Base-by-base conservation (phyloP, 53 echinoderm and acorn worm species). In the Luidia sarsii region DNA sequence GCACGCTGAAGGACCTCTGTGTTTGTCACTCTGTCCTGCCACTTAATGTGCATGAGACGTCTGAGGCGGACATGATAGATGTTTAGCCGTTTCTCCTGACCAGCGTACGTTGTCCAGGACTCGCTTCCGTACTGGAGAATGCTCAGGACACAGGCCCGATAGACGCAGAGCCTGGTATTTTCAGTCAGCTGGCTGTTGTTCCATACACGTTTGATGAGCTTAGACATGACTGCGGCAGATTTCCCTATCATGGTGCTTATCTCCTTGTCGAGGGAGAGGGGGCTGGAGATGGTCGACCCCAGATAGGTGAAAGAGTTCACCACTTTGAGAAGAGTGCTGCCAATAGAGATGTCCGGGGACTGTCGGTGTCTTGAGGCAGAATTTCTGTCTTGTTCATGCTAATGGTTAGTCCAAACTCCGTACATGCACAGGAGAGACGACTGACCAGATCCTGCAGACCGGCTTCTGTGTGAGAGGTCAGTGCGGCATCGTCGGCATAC, bases 351-450 rank as follows among this genome's bases (percentile, higher is more conserved):
- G 33, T 38, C 4, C 16, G 63, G 67, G 7, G 75, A 16, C 22
- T 22, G 11, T 32, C 10, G 0, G 37, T 49, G 62, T 60, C 27
- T 59, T 70, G 80, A 2, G 46, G 70, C 83, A 91, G 9, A 0
- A 86, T 56, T 15, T 87, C n/a, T 7, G 87, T 87, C 57, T 87
- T 91, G 57, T 87, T 83, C 8, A 91, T n/a, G 80, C 83, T 87
- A 49, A 91, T 16, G 45, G n/a, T n/a, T n/a, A n/a, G n/a, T n/a
- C n/a, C n/a, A n/a, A n/a, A n/a, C n/a, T n/a, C n/a, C n/a, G n/a
- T 83, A 48, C 91, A 83, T 4, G 87, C 83, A 22, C 64, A 18
- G 18, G 90, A 37, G 22, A 90, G 69, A 21, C 41, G 18, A 33
- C 82, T 63, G 13, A 86, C 28, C 68, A 86, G 83, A 15, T 29